Conservation (phyloP, 1,140 invertebrate species). For the Ptiloglossa arizonensis region DNA sequence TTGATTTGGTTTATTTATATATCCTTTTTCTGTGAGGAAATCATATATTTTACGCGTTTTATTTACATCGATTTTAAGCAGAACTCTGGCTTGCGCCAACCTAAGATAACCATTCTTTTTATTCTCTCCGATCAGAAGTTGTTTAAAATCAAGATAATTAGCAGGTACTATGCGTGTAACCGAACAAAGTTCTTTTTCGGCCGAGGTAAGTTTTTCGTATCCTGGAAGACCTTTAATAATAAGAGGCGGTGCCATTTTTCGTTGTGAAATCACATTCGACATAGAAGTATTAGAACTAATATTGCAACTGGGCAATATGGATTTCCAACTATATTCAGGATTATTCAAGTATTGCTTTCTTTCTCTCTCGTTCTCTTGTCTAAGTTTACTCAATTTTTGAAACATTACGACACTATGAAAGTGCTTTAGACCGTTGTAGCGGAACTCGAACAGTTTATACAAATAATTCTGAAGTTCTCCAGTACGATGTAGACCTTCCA, state of each 20-base stretch:
- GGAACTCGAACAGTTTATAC: slow-evolving; percentile 84
- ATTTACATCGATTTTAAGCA: slow-evolving; percentile 96
- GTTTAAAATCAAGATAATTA: slow-evolving; percentile 90
- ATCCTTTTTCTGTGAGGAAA: slow-evolving; percentile 88
- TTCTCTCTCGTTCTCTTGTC: slow-evolving; percentile 84
- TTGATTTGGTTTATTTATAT: slow-evolving; percentile 83
- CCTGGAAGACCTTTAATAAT: slow-evolving; percentile 90
- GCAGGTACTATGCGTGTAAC: slow-evolving; percentile 87
- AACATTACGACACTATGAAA: slow-evolving; percentile 87
- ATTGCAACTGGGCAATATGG: slow-evolving; percentile 55
- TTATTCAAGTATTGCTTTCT: slow-evolving; percentile 82
- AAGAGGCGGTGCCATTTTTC: slow-evolving; percentile 85
- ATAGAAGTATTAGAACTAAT: slow-evolving; percentile 37
- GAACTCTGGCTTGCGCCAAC: slow-evolving; percentile 89
- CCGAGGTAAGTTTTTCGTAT: slow-evolving; percentile 87
- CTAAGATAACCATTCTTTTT: slow-evolving; percentile 87
- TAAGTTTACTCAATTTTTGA: slow-evolving; percentile 82
- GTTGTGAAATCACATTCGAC: slow-evolving; percentile 51
- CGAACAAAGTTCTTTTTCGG: slow-evolving; percentile 90
- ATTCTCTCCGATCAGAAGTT: slow-evolving; percentile 88
- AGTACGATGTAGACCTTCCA: slow-evolving; percentile 89
- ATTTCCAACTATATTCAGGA: slow-evolving; percentile 77
- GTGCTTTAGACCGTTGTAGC: slow-evolving; percentile 87
- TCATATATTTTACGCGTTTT: slow-evolving; percentile 95
- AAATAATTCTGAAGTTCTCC: slow-evolving; percentile 87